phyloP scores from a whole-genome alignment of 2,888 invertebrate genomes.

The Diaperis boleti region DNA sequence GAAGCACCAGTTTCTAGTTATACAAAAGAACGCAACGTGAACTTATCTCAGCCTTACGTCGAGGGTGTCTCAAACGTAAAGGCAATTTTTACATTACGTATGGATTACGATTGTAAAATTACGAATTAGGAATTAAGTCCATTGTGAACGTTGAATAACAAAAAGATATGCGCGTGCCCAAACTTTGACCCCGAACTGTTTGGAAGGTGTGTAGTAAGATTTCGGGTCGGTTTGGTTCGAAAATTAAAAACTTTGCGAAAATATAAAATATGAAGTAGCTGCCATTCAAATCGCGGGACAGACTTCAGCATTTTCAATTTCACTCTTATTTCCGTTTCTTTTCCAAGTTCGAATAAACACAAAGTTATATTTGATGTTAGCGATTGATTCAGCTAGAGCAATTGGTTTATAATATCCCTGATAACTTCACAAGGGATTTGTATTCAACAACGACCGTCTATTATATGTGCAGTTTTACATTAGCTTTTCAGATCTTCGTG shows the following conservation, averaged over 20 bases:
- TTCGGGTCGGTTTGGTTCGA: no score
- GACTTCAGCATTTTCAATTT: conserved; percentile 10
- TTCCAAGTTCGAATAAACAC: not conserved
- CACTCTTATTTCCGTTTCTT: conserved; percentile 12
- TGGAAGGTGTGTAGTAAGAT: no score
- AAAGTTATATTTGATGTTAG: conserved; percentile 21
- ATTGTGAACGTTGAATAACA: no score
- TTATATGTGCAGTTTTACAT: not conserved
- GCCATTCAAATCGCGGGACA: conserved; percentile 8
- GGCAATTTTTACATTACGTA: no score
- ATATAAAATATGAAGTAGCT: not conserved
- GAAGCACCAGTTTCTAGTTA: no score
- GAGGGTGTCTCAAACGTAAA: no score
- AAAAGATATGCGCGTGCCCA: no score
- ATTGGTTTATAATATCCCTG: conserved; percentile 24
- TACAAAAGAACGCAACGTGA: no score
- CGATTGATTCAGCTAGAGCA: conserved; percentile 22
- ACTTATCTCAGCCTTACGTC: no score
- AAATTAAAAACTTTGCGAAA: not conserved
- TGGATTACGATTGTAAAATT: no score
- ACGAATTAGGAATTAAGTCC: no score
- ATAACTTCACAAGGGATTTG: conserved; percentile 24
- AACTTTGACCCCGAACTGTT: no score
- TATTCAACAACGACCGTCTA: conserved; percentile 2
- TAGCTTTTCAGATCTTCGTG: conserved; percentile 11